Evolutionary conservation across 2,888 invertebrate genomes (phyloP).

Genomic region (Euplexia lucipara): DNA sequence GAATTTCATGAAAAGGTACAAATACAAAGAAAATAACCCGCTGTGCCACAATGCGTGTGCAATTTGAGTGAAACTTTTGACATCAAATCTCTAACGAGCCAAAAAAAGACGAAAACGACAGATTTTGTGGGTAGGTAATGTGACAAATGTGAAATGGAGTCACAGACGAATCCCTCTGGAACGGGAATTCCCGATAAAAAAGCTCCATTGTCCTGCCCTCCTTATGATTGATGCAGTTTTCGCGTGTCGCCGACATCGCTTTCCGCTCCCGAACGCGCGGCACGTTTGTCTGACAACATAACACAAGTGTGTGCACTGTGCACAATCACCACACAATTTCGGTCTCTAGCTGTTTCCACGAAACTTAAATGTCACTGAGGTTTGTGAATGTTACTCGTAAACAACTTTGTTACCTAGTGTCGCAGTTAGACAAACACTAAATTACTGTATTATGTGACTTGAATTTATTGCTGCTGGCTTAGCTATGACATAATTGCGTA

Average conservation of each 20-base stretch:
- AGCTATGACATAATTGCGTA: constrained; percentile 20
- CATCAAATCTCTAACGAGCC: constrained; percentile 58
- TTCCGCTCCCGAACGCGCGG: constrained; percentile 54
- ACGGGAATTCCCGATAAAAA: constrained; percentile 77
- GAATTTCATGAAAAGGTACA: constrained; percentile 10
- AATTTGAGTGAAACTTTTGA: constrained; percentile 55
- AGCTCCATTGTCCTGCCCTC: constrained; percentile 77
- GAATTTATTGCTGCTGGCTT: constrained; percentile 33
- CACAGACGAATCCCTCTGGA: constrained; percentile 71
- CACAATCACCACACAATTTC: constrained; percentile 50
- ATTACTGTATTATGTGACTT: constrained; percentile 40
- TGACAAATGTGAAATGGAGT: constrained; percentile 77
- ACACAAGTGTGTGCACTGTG: constrained; percentile 54
- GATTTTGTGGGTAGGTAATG: constrained; percentile 67
- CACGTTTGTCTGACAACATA: constrained; percentile 63
- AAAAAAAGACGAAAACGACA: constrained; percentile 47
- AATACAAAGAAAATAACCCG: constrained; percentile 27
- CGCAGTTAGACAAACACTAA: constrained; percentile 39
- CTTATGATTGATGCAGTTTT: constrained; percentile 83
- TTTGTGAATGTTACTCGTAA: constrained; percentile 48
- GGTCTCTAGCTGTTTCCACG: constrained; percentile 35
- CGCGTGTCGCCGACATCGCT: constrained; percentile 77
- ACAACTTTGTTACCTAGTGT: constrained; percentile 49
- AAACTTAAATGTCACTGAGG: constrained; percentile 52
- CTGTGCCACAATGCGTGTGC: constrained; percentile 40